Conservation (phyloP, 2,888 invertebrate genomes). For the Galerucella nymphaeae region DNA sequence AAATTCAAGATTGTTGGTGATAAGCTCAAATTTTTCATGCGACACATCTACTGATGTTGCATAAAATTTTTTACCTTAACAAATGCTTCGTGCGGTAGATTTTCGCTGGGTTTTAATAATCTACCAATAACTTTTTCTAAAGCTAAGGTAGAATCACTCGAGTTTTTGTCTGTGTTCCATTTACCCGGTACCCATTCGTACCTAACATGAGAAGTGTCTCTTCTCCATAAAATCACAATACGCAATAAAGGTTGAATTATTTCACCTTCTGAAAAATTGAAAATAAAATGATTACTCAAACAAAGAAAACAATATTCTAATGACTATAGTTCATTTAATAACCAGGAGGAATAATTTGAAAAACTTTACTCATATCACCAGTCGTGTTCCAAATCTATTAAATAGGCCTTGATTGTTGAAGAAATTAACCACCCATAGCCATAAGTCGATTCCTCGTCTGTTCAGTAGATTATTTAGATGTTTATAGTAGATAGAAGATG, state of each 20-base stretch:
- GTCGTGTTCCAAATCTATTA: too few species aligned
- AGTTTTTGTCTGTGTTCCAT: conserved; percentile 70
- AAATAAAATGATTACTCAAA: conserved; percentile 6
- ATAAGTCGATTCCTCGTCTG: too few species aligned
- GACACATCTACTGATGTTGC: too few species aligned
- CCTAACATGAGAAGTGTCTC: conserved; percentile 85
- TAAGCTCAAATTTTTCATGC: too few species aligned
- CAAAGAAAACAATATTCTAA: neutral
- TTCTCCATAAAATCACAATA: conserved; percentile 90
- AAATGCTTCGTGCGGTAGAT: conserved; percentile 80
- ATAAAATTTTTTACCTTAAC: conserved; percentile 71
- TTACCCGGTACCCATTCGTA: conserved; percentile 89
- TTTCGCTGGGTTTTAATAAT: conserved; percentile 78
- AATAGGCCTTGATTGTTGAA: too few species aligned
- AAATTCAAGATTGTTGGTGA: too few species aligned
- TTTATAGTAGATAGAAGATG: too few species aligned
- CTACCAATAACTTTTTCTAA: conserved; percentile 79
- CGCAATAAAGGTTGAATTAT: conserved; percentile 77
- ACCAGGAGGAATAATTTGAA: too few species aligned
- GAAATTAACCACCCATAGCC: too few species aligned
- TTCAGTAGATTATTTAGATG: too few species aligned
- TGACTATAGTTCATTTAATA: neutral
- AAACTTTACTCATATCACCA: too few species aligned
- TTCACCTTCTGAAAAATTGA: conserved; percentile 67
- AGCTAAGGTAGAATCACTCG: conserved; percentile 79